Evolutionary conservation across 2,888 invertebrate genomes (phyloP).

Genomic region (Drosophila suboccidentalis): DNA sequence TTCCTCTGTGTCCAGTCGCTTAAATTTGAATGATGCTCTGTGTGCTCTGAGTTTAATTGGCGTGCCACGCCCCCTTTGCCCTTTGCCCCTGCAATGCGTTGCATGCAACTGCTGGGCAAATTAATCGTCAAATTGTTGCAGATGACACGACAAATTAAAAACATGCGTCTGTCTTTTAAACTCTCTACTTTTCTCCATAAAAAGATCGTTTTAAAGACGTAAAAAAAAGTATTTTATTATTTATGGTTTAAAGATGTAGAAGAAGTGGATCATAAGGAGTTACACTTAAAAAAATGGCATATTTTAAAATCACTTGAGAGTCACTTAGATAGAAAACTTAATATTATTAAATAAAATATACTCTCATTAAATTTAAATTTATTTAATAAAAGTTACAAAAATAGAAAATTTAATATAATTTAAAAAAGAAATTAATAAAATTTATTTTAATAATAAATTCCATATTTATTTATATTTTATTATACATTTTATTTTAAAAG

Average conservation of each 20-base stretch:
- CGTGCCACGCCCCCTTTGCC: slow-evolving; percentile 28
- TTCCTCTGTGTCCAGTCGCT: slow-evolving; percentile 17
- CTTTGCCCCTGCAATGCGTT: background rate
- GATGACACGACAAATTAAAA: slow-evolving; percentile 61
- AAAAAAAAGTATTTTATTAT: slow-evolving; percentile 37
- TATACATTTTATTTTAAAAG: too few relatives aligned
- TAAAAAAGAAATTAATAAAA: too few relatives aligned
- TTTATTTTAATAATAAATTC: too few relatives aligned
- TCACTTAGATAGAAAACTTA: too few relatives aligned
- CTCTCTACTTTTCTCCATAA: slow-evolving; percentile 28
- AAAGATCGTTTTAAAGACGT: slow-evolving; percentile 20
- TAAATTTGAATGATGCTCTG: slow-evolving; percentile 26
- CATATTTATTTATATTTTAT: too few relatives aligned
- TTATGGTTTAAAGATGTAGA: slow-evolving; percentile 29
- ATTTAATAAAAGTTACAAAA: too few relatives aligned
- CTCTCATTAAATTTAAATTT: too few relatives aligned
- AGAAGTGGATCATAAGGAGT: background rate
- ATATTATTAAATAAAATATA: too few relatives aligned
- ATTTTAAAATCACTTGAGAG: too few relatives aligned
- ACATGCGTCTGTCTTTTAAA: slow-evolving; percentile 13
- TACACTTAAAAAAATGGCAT: too few relatives aligned
- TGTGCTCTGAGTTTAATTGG: slow-evolving; percentile 48
- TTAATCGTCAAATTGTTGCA: slow-evolving; percentile 77
- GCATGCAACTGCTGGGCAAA: slow-evolving; percentile 49
- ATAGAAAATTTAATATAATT: too few relatives aligned